Evolutionary conservation across 2,888 invertebrate species (phyloP).

Genomic region (Apomyelois bistriatella): DNA sequence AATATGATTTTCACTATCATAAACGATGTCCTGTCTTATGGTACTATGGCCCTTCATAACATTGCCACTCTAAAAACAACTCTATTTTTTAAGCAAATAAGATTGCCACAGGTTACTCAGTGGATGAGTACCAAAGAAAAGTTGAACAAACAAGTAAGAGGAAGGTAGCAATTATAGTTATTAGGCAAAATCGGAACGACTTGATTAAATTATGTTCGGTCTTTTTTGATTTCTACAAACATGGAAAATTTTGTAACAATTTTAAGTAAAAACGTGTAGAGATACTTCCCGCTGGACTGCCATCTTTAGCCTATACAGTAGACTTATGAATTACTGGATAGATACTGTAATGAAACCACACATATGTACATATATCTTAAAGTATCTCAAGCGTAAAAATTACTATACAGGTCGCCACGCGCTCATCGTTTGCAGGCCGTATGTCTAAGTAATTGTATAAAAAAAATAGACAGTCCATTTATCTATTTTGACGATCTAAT

Average conservation of each 20-base stretch:
- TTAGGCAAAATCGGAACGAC: constrained; percentile 6
- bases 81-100: neutral
- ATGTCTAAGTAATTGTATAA: too few relatives aligned
- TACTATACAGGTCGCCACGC: too few relatives aligned
- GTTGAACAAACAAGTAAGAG: constrained; percentile 3
- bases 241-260: neutral
- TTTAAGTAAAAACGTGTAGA: too few relatives aligned
- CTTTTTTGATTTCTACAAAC: neutral
- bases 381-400: too few relatives aligned
- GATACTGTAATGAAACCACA: too few relatives aligned
- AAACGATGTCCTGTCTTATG: neutral
- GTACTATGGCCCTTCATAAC: neutral
- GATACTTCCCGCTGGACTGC: too few relatives aligned
- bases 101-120: neutral
- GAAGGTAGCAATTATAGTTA: constrained; percentile 10
- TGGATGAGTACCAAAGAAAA: constrained; percentile 1
- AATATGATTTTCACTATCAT: constrained; percentile 3
- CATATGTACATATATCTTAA: too few relatives aligned
- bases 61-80: neutral
- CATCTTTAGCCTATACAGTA: too few relatives aligned
- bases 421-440: too few relatives aligned
- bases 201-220: constrained; percentile 9
- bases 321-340: too few relatives aligned
- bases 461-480: too few relatives aligned
- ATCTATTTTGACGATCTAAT: too few relatives aligned